phyloP scores from a whole-genome alignment of 1,140 invertebrate genomes.

The Magallana ariakensis region DNA sequence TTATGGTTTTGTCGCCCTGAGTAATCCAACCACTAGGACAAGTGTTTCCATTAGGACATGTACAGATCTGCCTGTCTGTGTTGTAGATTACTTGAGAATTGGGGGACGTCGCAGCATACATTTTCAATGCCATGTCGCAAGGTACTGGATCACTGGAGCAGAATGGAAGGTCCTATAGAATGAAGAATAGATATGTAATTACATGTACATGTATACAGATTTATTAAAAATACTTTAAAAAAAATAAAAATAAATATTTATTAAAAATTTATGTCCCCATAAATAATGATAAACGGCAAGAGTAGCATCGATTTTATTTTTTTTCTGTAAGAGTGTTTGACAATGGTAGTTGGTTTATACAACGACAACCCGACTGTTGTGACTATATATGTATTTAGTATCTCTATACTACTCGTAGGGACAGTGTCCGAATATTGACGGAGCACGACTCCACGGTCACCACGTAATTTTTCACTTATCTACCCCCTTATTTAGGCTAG shows the following conservation, averaged over 20 bases:
- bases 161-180: neutral
- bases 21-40: constrained; percentile 2
- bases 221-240: too few species aligned
- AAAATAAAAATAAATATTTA: neutral
- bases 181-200: neutral
- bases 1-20: neutral
- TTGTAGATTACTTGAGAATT: neutral
- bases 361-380: too few species aligned
- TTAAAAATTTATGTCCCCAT: neutral
- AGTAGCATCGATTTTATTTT: neutral
- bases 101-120: neutral
- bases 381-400: neutral
- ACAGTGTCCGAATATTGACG: too few species aligned
- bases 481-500: neutral
- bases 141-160: constrained; percentile 1
- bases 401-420: too few species aligned
- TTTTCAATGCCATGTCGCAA: constrained; percentile 16
- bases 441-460: too few species aligned
- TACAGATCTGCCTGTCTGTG: neutral
- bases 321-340: neutral
- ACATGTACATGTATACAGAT: too few species aligned
- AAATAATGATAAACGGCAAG: neutral
- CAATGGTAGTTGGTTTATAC: too few species aligned
- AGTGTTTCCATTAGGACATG: constrained; percentile 11
- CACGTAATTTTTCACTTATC: neutral